Conservation (phyloP, 2,113 vertebrate genomes). For the Ranitomeya variabilis region DNA sequence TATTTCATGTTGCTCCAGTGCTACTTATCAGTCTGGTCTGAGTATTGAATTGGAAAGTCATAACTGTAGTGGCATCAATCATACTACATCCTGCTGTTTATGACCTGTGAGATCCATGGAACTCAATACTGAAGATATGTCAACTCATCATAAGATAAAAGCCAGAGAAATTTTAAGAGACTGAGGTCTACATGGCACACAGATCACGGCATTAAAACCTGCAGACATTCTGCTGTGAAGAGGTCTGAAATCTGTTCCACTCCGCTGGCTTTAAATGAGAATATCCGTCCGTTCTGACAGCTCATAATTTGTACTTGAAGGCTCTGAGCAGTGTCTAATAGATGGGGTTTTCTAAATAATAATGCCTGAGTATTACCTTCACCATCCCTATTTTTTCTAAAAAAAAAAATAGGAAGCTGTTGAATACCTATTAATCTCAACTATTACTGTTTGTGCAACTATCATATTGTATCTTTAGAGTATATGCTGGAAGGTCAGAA, state of each 20-base stretch:
- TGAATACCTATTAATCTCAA: not conserved
- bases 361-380: not conserved
- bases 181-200: slow-evolving; percentile 20
- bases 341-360: slow-evolving; percentile 50
- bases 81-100: not conserved
- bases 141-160: not conserved
- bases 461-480: not conserved
- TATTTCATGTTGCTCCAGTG: not conserved
- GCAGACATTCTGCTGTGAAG: slow-evolving; percentile 5
- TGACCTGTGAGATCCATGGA: slow-evolving; percentile 15
- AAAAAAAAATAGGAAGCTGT: not conserved
- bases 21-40: not conserved
- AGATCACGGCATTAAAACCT: slow-evolving; percentile 44
- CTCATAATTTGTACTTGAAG: slow-evolving; percentile 56
- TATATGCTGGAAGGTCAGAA: not conserved
- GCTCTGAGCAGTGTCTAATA: slow-evolving; percentile 52
- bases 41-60: slow-evolving; percentile 7
- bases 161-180: not conserved
- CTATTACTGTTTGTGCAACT: not conserved
- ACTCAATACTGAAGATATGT: not conserved
- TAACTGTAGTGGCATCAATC: not conserved
- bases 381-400: slow-evolving; percentile 32
- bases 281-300: slow-evolving; percentile 47
- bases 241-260: slow-evolving; percentile 45
- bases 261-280: slow-evolving; percentile 49